phyloP scores from a whole-genome alignment of 2,113 vertebrate species.

The Vimba vimba region DNA sequence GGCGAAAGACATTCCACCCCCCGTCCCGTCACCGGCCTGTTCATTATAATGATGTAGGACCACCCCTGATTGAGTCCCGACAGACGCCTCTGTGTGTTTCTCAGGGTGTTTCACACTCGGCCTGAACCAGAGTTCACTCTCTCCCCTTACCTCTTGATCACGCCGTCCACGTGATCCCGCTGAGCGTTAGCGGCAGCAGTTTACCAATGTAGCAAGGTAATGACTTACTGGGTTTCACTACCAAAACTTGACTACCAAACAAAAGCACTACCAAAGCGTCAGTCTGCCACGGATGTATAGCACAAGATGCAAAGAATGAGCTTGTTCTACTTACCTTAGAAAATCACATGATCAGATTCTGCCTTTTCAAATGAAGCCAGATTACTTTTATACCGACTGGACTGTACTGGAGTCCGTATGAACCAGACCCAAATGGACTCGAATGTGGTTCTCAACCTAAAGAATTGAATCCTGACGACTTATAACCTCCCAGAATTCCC shows the following conservation, averaged over 20 bases:
- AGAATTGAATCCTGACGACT: not conserved
- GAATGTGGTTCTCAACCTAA: not conserved
- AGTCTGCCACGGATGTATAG: too few species aligned
- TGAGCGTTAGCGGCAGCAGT: not conserved
- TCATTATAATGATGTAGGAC: not conserved
- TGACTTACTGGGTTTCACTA: too few species aligned
- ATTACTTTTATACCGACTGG: not conserved
- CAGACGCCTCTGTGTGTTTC: slow-evolving; percentile 5
- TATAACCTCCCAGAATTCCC: not conserved
- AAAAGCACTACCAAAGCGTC: too few species aligned
- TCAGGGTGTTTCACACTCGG: not conserved
- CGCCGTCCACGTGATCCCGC: too few species aligned
- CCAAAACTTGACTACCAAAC: too few species aligned
- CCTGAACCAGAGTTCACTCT: not conserved
- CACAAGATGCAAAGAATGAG: too few species aligned
- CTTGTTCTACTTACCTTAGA: too few species aligned
- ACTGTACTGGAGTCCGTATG: not conserved
- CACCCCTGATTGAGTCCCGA: not conserved
- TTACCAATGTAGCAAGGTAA: not conserved
- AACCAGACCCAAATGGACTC: not conserved
- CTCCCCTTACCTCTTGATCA: not conserved
- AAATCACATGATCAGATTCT: not conserved
- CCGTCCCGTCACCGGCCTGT: not conserved
- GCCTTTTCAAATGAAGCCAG: not conserved
- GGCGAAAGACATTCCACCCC: not conserved